Evolutionary conservation across 37 sponge, comb jelly and placozoan species (phyloP).

Genomic region (Theonella swinhoei): DNA sequence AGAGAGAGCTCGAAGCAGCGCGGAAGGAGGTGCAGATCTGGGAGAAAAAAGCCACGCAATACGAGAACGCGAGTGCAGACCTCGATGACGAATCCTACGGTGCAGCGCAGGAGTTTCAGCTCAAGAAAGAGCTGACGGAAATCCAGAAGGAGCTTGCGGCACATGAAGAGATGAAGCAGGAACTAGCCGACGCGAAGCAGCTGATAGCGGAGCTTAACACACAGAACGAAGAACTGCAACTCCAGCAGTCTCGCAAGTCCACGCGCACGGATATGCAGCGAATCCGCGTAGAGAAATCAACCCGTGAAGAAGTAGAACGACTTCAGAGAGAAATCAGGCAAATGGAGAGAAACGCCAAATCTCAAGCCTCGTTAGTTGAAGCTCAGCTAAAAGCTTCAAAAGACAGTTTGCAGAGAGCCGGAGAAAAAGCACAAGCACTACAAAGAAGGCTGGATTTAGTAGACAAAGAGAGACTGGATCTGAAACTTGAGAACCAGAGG

Average conservation of each 20-base stretch:
- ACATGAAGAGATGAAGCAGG: conserved; percentile 2
- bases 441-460: conserved; percentile 36
- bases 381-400: conserved; percentile 38
- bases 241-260: conserved; percentile 18
- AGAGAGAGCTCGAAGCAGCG: conserved; percentile 1
- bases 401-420: conserved; percentile 41
- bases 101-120: conserved; percentile 34
- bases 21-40: neutral
- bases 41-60: conserved; percentile 2
- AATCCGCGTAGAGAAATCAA: conserved; percentile 11
- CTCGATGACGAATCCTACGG: conserved; percentile 35
- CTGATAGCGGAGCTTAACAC: conserved; percentile 13
- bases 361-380: conserved; percentile 32
- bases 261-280: conserved; percentile 36
- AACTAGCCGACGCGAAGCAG: conserved; percentile 27
- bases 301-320: conserved; percentile 21
- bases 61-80: conserved; percentile 9
- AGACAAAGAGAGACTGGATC: conserved; percentile 45
- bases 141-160: conserved; percentile 8
- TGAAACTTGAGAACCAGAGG: conserved; percentile 47
- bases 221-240: conserved; percentile 24
- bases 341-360: conserved; percentile 22
- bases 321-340: conserved; percentile 34
- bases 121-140: conserved; percentile 19
- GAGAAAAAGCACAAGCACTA: conserved; percentile 26